A percentile compares a stretch with the other conserved stretches of the same genome.
Evolutionary conservation across 2,113 vertebrate species (phyloP).

Genomic region (Dendropsophus ebraccatus): DNA sequence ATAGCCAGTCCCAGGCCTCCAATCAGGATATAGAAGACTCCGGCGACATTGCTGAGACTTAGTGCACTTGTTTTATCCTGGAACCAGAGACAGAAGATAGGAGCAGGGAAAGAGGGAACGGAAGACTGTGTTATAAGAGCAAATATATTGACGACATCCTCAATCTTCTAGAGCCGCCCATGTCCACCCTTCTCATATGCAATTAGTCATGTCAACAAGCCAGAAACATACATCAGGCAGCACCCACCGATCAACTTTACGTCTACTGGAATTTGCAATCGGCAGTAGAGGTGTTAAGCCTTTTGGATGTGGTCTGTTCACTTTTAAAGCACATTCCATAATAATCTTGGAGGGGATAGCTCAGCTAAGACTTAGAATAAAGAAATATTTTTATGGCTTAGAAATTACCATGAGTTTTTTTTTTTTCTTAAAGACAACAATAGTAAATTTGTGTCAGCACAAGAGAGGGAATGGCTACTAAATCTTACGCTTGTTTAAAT

Average conservation of each 20-base stretch:
- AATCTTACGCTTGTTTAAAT: constrained; percentile 21
- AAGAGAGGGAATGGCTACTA: neutral
- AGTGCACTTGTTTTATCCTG: constrained; percentile 98
- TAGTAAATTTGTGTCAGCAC: constrained; percentile 26
- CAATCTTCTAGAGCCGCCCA: neutral
- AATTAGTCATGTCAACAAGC: neutral
- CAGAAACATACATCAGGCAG: constrained; percentile 8
- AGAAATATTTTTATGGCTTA: constrained; percentile 59
- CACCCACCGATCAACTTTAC: constrained; percentile 4
- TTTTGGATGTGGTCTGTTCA: constrained; percentile 41
- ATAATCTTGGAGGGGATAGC: neutral
- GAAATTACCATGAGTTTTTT: constrained; percentile 59
- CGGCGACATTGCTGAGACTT: constrained; percentile 98
- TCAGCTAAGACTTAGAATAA: neutral
- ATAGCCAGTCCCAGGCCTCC: constrained; percentile 97
- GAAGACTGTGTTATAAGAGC: constrained; percentile 64
- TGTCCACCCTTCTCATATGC: neutral
- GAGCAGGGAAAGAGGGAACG: constrained; percentile 63
- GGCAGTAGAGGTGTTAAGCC: constrained; percentile 19
- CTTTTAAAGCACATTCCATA: neutral
- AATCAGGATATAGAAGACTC: constrained; percentile 99
- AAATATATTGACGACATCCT: neutral
- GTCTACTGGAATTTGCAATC: neutral
- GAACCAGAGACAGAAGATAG: constrained; percentile 65
- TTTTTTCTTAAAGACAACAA: constrained; percentile 50